Evolutionary conservation across 2,113 vertebrate genomes (phyloP).

Genomic region (Microtus oregoni): DNA sequence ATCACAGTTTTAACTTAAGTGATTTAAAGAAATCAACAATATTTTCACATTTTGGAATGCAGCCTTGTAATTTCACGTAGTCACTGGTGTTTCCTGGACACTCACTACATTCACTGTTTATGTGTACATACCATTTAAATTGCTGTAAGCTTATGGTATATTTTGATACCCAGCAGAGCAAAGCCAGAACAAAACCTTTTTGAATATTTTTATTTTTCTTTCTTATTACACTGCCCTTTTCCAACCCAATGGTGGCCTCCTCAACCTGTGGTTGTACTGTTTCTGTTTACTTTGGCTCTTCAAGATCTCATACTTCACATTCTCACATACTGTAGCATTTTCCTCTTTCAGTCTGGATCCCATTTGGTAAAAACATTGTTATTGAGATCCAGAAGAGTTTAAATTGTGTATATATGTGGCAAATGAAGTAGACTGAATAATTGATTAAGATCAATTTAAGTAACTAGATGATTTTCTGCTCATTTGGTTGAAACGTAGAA

Average conservation of each 20-base stretch:
- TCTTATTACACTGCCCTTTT: slow-evolving; percentile 51
- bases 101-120: slow-evolving; percentile 28
- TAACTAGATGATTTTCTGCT: slow-evolving; percentile 59
- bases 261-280: slow-evolving; percentile 13
- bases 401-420: background rate
- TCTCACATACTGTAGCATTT: slow-evolving; percentile 32
- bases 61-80: slow-evolving; percentile 23
- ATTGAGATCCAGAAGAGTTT: slow-evolving; percentile 47
- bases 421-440: background rate
- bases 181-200: slow-evolving; percentile 35
- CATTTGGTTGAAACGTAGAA: slow-evolving; percentile 28
- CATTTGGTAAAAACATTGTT: background rate
- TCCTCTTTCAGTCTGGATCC: background rate
- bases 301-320: slow-evolving; percentile 56
- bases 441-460: background rate
- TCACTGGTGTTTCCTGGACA: background rate
- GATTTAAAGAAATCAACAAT: slow-evolving; percentile 28
- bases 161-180: slow-evolving; percentile 61
- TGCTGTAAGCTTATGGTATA: slow-evolving; percentile 37
- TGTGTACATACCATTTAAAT: slow-evolving; percentile 30
- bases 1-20: background rate
- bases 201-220: slow-evolving; percentile 67
- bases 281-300: slow-evolving; percentile 69
- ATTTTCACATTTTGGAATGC: slow-evolving; percentile 41
- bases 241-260: background rate